Evolutionary conservation across 2,888 invertebrate genomes (phyloP), one percentile per base, ranked within the genome.

Genomic region (Chrysina gloriosa): DNA sequence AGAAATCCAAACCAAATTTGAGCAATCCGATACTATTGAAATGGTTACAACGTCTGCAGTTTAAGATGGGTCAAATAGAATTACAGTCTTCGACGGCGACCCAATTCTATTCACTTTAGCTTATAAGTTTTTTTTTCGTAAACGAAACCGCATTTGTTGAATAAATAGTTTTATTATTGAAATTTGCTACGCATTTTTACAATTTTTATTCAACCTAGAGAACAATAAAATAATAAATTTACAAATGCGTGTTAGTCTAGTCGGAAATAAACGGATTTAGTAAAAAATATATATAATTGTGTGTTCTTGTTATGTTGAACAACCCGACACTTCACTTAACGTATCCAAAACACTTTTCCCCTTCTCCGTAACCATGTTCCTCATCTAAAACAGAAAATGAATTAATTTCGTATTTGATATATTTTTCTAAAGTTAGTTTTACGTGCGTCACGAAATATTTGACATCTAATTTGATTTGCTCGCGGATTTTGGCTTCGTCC

Each of bases 1-100:
- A 83, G 14, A 84, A 82, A 71, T 77, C 75, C 68, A 84, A 83
- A 72, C 84, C 83, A 73, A 81, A 83, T 14, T 75, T 81, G 54
- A 78, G 81, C 71, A 87, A 87, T 69, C 86, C 88, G 1, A 84
- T 89, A 21, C 83, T 92, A 19, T 82, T 91, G 1, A 91, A 93
- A 74, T 96, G 97, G 92, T 86, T 99, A 65, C 95, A 96, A 83
- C 88, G 96, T 56, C 87, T 98, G 70, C 95, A 98, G 81, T 97
- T 98, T 81, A 98, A 98, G 86, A 97, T 99, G 92, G 97, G 97
- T 3, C 98, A 98, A 85, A 93, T 97, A 64, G 98, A 99, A 84
- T 85, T 95, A 72, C 96, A 96, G 82, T 94, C 95, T 1, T 94
- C 95, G 0, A 92, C 93, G 61, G 95, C 93, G n/a, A 94, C 94